Evolutionary conservation across 2,113 vertebrate genomes (phyloP).

Genomic region (Cnemophilus loriae): DNA sequence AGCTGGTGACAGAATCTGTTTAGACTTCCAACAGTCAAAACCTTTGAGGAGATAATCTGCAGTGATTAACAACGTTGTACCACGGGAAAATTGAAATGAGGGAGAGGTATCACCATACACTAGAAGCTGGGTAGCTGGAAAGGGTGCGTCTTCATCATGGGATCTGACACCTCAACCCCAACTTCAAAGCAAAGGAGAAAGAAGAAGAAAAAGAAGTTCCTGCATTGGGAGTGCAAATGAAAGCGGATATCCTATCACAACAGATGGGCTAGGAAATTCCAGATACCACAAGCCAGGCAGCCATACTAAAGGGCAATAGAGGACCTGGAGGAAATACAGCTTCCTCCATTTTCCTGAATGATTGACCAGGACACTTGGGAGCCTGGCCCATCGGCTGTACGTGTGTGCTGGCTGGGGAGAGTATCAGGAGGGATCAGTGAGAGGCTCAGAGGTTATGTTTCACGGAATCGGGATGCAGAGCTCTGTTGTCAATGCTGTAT

Average conservation of each 20-base stretch:
- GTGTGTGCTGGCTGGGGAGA: background rate
- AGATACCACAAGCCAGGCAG: background rate
- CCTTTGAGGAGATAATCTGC: background rate
- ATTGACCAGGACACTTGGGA: background rate
- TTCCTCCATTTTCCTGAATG: background rate
- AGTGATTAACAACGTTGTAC: background rate
- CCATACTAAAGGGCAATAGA: background rate
- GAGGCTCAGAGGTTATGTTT: background rate
- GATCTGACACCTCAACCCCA: background rate
- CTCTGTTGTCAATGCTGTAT: background rate
- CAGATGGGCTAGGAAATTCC: background rate
- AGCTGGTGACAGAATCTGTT: background rate
- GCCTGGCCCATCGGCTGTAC: accelerated
- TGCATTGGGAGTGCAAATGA: background rate
- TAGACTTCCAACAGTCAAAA: background rate
- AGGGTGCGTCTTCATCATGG: background rate
- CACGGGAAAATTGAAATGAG: background rate
- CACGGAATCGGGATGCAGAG: background rate
- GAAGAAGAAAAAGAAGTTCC: background rate
- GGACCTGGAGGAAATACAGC: background rate
- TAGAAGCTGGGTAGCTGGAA: background rate
- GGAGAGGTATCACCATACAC: background rate
- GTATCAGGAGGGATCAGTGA: background rate
- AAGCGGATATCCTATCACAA: background rate
- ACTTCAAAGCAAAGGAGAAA: background rate